Base-by-base conservation (phyloP, 1,140 invertebrate genomes). In the Oppia nitens region DNA sequence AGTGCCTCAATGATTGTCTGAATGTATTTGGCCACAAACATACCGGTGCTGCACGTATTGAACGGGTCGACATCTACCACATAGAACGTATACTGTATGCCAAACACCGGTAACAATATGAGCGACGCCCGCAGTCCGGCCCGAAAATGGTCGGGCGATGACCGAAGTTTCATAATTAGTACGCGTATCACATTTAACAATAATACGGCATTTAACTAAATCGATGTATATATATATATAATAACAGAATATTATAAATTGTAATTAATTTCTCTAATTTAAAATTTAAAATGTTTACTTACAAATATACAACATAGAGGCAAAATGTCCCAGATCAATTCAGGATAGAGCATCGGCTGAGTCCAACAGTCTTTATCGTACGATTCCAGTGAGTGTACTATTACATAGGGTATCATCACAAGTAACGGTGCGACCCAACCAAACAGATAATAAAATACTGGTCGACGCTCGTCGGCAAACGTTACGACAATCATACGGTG, bases 401-500 rank as follows among this genome's bases (percentile, higher is more conserved):
- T 12, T 27, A 11, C 24, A 24, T 54, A 54, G 6, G 26, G 21
- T 17, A 28, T 9, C 53, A 54, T 54, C 6, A 54, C 6, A 12
- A 54, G 14, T 6, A 32, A 27, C 9, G 53, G 53, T 6, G 29
- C 9, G 9, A 28, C 9, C 53, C 53, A 54, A 12, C 53, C 53
- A 54, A 40, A 48, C 17, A 47, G 26, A 47, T 54, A 54, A 21
- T 32, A 32, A 6, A 9, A 17, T 6, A 54, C 9, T 21, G n/a
- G n/a, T n/a, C n/a, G n/a, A n/a, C n/a, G n/a, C n/a, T n/a, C n/a
- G n/a, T n/a, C n/a, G n/a, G n/a, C n/a, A 62, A 78, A 77, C 0
- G 77, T 75, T 3, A 73, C 68, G 0, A 75, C 71, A 54, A 79
- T 71, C 3, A 79, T 67, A 26, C 73, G 69, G 64, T 78, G 76